A percentile compares a stretch with the other conserved stretches of the same genome.
phyloP scores from a whole-genome alignment of 2,113 vertebrate species.

The Proteles cristata region DNA sequence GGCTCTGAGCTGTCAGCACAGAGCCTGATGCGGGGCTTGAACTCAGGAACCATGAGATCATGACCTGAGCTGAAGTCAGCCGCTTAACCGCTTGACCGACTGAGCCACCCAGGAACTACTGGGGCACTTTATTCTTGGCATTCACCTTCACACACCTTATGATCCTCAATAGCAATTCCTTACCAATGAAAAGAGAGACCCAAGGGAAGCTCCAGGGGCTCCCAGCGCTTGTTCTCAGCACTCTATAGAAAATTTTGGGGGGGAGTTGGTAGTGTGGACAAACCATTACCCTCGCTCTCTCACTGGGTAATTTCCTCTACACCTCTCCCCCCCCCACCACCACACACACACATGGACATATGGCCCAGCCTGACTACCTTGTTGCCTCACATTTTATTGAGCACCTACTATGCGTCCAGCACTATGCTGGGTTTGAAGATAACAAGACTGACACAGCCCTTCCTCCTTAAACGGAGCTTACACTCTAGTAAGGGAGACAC shows the following conservation, averaged over 20 bases:
- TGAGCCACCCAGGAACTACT: neutral
- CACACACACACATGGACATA: neutral
- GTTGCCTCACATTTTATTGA: constrained; percentile 26
- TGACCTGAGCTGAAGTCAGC: no score
- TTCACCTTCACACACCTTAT: neutral
- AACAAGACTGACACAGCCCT: neutral
- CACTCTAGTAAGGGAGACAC: neutral
- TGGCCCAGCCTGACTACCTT: neutral
- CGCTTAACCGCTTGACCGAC: no score
- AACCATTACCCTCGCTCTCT: neutral
- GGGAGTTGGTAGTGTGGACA: neutral
- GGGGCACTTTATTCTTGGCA: neutral
- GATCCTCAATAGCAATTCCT: neutral
- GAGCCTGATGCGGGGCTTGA: no score
- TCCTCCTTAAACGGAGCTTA: neutral
- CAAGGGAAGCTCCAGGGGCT: neutral
- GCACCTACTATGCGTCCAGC: neutral
- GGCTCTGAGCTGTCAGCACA: no score
- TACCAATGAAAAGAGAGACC: neutral
- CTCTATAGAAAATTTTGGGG: neutral
- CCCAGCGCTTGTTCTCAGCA: rapidly evolving
- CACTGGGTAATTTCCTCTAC: neutral
- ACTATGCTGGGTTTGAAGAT: neutral
- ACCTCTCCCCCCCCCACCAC: neutral
- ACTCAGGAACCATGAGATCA: no score